phyloP scores from a whole-genome alignment of 2,797 vertebrate species.

The Eulemur coronatus region DNA sequence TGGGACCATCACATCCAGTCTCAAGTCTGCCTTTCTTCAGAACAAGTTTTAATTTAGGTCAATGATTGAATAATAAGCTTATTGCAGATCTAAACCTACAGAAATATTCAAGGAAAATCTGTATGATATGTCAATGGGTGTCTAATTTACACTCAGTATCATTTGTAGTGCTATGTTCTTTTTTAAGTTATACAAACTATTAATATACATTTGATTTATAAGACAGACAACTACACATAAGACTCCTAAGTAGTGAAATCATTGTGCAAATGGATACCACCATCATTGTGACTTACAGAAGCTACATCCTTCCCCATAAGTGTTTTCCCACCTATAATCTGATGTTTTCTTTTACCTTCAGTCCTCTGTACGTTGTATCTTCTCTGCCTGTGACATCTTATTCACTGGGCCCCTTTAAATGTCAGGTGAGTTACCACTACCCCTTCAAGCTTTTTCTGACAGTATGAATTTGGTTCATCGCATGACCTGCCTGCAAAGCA shows the following conservation, averaged over 20 bases:
- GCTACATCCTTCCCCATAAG: neutral
- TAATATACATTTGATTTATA: neutral
- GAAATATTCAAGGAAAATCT: neutral
- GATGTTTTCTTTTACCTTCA: neutral
- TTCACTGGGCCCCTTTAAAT: neutral
- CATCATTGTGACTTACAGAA: neutral
- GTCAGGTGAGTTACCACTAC: neutral
- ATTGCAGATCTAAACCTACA: neutral
- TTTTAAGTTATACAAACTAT: neutral
- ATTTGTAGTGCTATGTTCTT: neutral
- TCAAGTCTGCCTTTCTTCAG: neutral
- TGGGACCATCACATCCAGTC: neutral
- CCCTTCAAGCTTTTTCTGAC: neutral
- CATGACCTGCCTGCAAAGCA: neutral
- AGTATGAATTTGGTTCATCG: neutral
- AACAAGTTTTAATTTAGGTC: conserved; percentile 21
- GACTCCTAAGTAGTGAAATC: neutral
- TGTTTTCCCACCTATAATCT: neutral
- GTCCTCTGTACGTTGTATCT: neutral
- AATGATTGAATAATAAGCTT: neutral
- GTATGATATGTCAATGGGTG: neutral
- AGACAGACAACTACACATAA: neutral
- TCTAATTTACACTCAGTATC: conserved; percentile 2
- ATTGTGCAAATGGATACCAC: neutral
- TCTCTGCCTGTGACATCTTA: neutral